Percentiles rank a stretch among this genome's conserved stretches.
phyloP scores from a whole-genome alignment of 2,888 invertebrate genomes.

The Loripinus fragilis region DNA sequence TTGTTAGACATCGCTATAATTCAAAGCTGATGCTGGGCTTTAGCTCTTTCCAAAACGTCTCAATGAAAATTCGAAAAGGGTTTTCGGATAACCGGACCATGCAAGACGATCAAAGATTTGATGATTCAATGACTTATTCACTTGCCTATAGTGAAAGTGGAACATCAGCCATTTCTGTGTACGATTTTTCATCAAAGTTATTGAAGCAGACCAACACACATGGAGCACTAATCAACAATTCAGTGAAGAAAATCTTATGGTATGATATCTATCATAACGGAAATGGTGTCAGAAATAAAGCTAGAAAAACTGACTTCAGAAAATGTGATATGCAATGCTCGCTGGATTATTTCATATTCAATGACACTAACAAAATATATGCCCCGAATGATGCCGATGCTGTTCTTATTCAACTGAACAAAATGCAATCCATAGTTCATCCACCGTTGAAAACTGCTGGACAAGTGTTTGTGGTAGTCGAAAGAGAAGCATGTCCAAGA shows the following conservation, averaged over 20 bases:
- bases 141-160: background rate
- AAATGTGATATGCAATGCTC: conserved; percentile 8
- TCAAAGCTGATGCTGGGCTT: no score
- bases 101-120: no score
- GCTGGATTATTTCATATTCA: background rate
- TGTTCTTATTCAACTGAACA: conserved; percentile 23
- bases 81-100: no score
- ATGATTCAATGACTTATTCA: background rate
- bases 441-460: conserved; percentile 12
- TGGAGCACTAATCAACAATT: no score
- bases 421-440: conserved; percentile 1
- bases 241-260: conserved; percentile 31
- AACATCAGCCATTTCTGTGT: background rate
- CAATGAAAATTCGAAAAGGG: no score
- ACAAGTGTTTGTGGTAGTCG: conserved; percentile 31
- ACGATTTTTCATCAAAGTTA: background rate
- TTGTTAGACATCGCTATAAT: no score
- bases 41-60: no score
- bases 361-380: background rate
- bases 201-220: no score
- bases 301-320: background rate
- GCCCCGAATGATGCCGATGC: conserved; percentile 23
- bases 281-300: conserved; percentile 10
- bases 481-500: conserved; percentile 8
- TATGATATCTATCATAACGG: conserved; percentile 23